Evolutionary conservation across 1,140 invertebrate genomes (phyloP).

Genomic region (Octopus sinensis): DNA sequence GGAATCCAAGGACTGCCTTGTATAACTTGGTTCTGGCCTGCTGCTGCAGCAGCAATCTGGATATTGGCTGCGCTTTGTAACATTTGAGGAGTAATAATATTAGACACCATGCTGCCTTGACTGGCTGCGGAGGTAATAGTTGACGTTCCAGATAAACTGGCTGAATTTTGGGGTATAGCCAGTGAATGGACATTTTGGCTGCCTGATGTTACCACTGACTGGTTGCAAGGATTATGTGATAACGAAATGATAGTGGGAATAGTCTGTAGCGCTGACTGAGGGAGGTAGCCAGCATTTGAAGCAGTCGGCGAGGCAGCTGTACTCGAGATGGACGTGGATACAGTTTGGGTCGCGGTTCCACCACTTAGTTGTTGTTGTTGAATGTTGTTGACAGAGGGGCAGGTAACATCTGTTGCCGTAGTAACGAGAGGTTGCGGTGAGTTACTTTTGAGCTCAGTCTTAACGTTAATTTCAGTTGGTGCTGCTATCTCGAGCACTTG

Average conservation of each 20-base stretch:
- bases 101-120: conserved; percentile 16
- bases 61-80: conserved; percentile 24
- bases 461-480: neutral
- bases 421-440: conserved; percentile 10
- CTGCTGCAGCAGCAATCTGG: conserved; percentile 19
- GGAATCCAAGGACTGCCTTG: conserved; percentile 24
- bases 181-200: conserved; percentile 27
- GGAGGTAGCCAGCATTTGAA: neutral
- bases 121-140: conserved; percentile 20
- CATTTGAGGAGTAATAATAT: conserved; percentile 28
- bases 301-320: neutral
- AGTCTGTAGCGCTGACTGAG: neutral
- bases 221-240: neutral
- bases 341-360: neutral
- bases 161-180: conserved; percentile 17
- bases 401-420: conserved; percentile 4
- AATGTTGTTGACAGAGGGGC: neutral
- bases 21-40: conserved; percentile 31
- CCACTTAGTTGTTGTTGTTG: neutral
- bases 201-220: neutral
- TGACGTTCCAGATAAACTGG: conserved; percentile 16
- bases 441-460: conserved; percentile 10
- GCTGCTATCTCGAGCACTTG: conserved; percentile 10
- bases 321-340: neutral
- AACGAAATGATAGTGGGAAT: neutral